Base-by-base conservation (phyloP, 2,888 invertebrate genomes). In the Mellilla xanthometata region DNA sequence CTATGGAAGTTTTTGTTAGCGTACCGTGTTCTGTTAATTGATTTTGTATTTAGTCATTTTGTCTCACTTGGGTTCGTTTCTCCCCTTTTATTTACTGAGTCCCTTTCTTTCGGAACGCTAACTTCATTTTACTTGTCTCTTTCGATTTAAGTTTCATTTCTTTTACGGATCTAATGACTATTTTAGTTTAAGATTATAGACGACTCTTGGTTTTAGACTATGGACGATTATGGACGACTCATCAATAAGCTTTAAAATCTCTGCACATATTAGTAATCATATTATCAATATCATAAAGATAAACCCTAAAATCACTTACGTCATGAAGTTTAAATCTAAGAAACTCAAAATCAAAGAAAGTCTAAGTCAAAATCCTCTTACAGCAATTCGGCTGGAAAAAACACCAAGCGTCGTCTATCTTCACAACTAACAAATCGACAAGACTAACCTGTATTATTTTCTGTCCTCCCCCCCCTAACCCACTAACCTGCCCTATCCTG, bases 401-500 rank as follows among this genome's bases (percentile, higher is more conserved):
- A 43, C 32, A 35, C 50, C 49, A 58, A 66, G 67, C 63, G 67
- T 72, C 63, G 63, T 62, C 58, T 62, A 60, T 56, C 39, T 45
- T 40, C 36, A 41, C 30, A 40, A 70, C 75, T 85, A 81, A 84
- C 80, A 73, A 43, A 26, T 27, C 29, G 42, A 57, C 44, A 56
- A 40, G 54, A 86, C 86, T 88, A 88, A 89, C 86, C 70, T 54
- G 60, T 68, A 72, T 76, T 80, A 83, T 81, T 83, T 81, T 73
- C 72, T 62, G 62, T 54, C 59, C 53, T 52, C 51, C 44, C 54
- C 66, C 59, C 58, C 63, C 70, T 81, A 82, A 86, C 79, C 83
- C 75, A 87, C 88, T 89, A 88, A 88, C 89, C 86, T 72, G 56
- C 73, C 77, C 68, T 56, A 40, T 83, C 82, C 82, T 91, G 91